Percentiles rank a stretch among this genome's conserved stretches.
These are phyloP conservation scores for Deroplatys truncata DNA, from an alignment of 2,888 invertebrate genomes.

Conservation along the genomic window DNA sequence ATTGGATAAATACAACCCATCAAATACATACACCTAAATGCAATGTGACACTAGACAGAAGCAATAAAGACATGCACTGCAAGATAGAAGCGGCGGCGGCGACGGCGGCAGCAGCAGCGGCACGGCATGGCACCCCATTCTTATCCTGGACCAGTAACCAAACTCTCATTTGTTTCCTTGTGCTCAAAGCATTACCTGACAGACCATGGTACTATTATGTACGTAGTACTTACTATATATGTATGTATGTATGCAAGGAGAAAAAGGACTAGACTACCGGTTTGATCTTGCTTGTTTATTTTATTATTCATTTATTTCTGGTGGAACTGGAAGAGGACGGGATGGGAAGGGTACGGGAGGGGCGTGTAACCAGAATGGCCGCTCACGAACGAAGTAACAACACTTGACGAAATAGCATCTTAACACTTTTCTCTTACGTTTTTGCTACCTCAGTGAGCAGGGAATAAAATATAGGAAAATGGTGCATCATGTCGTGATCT, in stretches of 20 bases:
- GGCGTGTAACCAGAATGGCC: constrained; percentile 35
- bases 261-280: constrained; percentile 31
- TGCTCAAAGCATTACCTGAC: constrained; percentile 35
- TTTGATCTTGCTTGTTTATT: constrained; percentile 8
- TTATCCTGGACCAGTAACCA: constrained; percentile 21
- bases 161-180: constrained; percentile 33
- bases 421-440: constrained; percentile 30
- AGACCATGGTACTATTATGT: constrained; percentile 29
- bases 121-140: background rate
- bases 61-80: constrained; percentile 34
- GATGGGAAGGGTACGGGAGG: constrained; percentile 19
- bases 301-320: background rate
- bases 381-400: constrained; percentile 34
- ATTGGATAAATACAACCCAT: constrained; percentile 35
- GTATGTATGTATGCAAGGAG: constrained; percentile 31
- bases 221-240: constrained; percentile 13
- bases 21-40: constrained; percentile 36
- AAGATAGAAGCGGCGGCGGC: constrained; percentile 30
- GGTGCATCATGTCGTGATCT: constrained; percentile 29
- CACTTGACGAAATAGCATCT: constrained; percentile 31
- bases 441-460: constrained; percentile 35
- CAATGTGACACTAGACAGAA: constrained; percentile 35
- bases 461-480: constrained; percentile 34
- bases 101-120: background rate
- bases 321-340: background rate